Percentiles rank a stretch among this genome's conserved stretches.
These are phyloP conservation scores for Parambassis ranga DNA, from an alignment of 2,797 vertebrate genomes.

Conservation along the genomic window DNA sequence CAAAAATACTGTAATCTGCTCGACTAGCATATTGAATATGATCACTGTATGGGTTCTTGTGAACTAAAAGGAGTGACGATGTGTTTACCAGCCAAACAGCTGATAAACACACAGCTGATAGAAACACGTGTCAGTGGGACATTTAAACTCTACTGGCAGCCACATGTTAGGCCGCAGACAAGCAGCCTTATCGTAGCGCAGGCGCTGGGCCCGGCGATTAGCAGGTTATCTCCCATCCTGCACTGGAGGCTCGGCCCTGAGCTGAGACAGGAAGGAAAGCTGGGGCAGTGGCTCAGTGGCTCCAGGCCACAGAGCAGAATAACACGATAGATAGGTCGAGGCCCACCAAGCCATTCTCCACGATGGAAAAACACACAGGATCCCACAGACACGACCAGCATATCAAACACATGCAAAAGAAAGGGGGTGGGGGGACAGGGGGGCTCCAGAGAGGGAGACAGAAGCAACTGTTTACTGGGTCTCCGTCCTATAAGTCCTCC, in stretches of 20 bases:
- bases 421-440: slow-evolving; percentile 33
- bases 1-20: too few species aligned
- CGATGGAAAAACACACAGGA: slow-evolving; percentile 68
- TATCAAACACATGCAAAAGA: slow-evolving; percentile 69
- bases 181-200: slow-evolving; percentile 67
- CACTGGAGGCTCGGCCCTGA: slow-evolving; percentile 62
- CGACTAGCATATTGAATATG: too few species aligned
- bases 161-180: slow-evolving; percentile 28
- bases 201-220: slow-evolving; percentile 68
- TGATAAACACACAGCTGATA: slow-evolving; percentile 50
- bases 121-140: slow-evolving; percentile 57
- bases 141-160: slow-evolving; percentile 69
- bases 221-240: slow-evolving; percentile 79
- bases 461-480: slow-evolving; percentile 45
- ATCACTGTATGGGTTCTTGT: background rate
- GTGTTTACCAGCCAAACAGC: slow-evolving; percentile 36
- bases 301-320: slow-evolving; percentile 53
- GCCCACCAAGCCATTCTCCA: slow-evolving; percentile 37
- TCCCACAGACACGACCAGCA: slow-evolving; percentile 71
- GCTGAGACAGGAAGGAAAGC: slow-evolving; percentile 81
- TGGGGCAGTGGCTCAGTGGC: slow-evolving; percentile 53
- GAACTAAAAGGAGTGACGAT: slow-evolving; percentile 11
- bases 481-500: slow-evolving; percentile 36
- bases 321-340: slow-evolving; percentile 52
- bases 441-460: slow-evolving; percentile 40